Base-by-base conservation (phyloP, 2,113 vertebrate species). In the Oncorhynchus kisutch region DNA sequence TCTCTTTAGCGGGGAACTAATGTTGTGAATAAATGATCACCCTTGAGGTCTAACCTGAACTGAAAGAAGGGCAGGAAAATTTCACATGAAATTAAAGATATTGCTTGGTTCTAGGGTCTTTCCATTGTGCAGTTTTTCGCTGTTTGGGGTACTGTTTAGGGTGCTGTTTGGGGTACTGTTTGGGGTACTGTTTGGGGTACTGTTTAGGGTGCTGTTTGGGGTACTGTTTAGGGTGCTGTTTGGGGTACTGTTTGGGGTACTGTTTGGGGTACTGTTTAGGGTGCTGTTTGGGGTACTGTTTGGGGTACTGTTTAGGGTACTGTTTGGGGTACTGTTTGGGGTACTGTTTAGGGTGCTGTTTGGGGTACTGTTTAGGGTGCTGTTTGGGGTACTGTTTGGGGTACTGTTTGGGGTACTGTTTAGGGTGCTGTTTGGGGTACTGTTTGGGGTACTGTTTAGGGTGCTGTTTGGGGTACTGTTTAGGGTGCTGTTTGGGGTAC, bases 1-100 rank as follows among this genome's bases (percentile, higher is more conserved):
- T 67, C 16, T 16, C 57, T 20, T 57, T 22, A 62, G 67, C 29
- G 67, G 75, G 76, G 84, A 81, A 78, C 76, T 83, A 88, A 27
- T 67, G 48, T 75, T 67, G 22, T 75, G 65, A 86, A 88, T 85
- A 87, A 87, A 89, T 85, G 2, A 87, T 75, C 71, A 80, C 82
- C 78, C 78, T 22, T 4, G 70, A 88, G 85, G 83, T 74, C 67
- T 72, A 80, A 85, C 82, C 82, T 83, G 86, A 82, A 91, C 84
- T 82, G 80, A 84, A 20, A 18, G 31, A 34, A 16, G 66, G n/a
- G 73, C 76, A 67, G 25, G 74, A 75, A 88, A 74, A 88, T 88
- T 78, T 82, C 68, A 78, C 74, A 57, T 73, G 67, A 81, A 79
- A 84, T 81, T 11, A 65, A 85, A 85, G 70, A 73, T 69, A 77